Evolutionary conservation across 2,113 vertebrate genomes (phyloP), one percentile per base, ranked within the genome.

Genomic region (Opisthocomus hoazin): DNA sequence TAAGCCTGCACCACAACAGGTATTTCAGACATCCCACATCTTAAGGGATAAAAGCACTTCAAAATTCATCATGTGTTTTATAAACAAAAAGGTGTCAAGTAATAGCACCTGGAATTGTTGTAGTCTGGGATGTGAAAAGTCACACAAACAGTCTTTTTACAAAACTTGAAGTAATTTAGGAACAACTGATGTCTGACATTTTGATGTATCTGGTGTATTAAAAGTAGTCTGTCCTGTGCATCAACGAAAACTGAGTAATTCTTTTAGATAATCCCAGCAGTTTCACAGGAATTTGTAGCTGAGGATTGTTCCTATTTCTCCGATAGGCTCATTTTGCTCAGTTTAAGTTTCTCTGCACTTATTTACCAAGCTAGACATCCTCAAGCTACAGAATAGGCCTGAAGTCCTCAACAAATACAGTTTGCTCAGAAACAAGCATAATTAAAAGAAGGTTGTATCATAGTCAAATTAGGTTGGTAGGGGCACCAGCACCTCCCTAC

Each of bases 1-100:
- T 66, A 26, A 6, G 2, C 8, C 2, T 60, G 48, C 30, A 64
- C 10, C 12, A 50, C 8, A 45, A 45, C 0, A 32, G 36, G 3
- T 48, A 64, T 16, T 61, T 50, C 61, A 53, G 34, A 81, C 22
- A 46, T 26, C 20, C 27, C 20, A 37, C 12, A 50, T 19, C 22
- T 53, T 27, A 26, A 46, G 20, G 11, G 46, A 61, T 19, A 69
- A 65, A 74, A 75, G 9, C 53, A 89, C 50, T 84, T 83, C 58
- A 82, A 83, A 92, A 87, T 37, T 51, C 27, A 60, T 71, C 16
- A 15, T 1, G 10, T 36, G 4, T 41, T 74, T 83, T 23, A 51
- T 37, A 53, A 90, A 92, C 45, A 84, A 29, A 39, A 89, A 78
- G 56, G 34, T 29, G 3, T 39, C 77, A 14, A 7, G 6, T 22